These are phyloP conservation scores for Mesoligia furuncula DNA, from an alignment of 2,888 invertebrate species.

Conservation along the genomic window DNA sequence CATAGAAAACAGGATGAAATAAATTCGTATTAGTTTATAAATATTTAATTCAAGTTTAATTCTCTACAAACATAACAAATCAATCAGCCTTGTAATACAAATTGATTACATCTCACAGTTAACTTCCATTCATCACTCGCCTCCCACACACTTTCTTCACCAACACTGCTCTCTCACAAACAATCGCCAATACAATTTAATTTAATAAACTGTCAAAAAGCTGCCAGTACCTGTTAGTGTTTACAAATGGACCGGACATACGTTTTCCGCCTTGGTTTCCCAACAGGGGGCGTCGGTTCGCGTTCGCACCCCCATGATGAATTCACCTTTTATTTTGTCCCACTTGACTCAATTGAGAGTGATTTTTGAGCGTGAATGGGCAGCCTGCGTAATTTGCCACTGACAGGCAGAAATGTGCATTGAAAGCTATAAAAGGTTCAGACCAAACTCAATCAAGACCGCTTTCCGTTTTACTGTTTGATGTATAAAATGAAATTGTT, in stretches of 20 bases:
- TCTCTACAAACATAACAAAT: slow-evolving; percentile 17
- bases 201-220: slow-evolving; percentile 87
- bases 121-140: slow-evolving; percentile 52
- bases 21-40: background rate
- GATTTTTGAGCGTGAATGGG: slow-evolving; percentile 90
- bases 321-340: slow-evolving; percentile 89
- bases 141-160: slow-evolving; percentile 53
- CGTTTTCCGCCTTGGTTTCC: slow-evolving; percentile 87
- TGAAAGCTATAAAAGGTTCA: slow-evolving; percentile 88
- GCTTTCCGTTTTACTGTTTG: slow-evolving; percentile 71
- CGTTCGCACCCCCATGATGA: slow-evolving; percentile 86
- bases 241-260: slow-evolving; percentile 89
- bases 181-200: slow-evolving; percentile 82
- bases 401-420: slow-evolving; percentile 88
- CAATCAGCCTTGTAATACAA: slow-evolving; percentile 42
- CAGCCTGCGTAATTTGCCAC: slow-evolving; percentile 87
- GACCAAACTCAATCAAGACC: slow-evolving; percentile 85
- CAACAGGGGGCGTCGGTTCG: slow-evolving; percentile 79
- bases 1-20: background rate
- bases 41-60: slow-evolving; percentile 7
- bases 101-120: slow-evolving; percentile 51
- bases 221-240: slow-evolving; percentile 88
- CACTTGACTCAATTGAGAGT: slow-evolving; percentile 89
- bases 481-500: slow-evolving; percentile 58
- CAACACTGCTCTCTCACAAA: slow-evolving; percentile 67